These are phyloP conservation scores for Lichenostomus cassidix DNA, from an alignment of 2,113 vertebrate genomes.

Conservation along the genomic window DNA sequence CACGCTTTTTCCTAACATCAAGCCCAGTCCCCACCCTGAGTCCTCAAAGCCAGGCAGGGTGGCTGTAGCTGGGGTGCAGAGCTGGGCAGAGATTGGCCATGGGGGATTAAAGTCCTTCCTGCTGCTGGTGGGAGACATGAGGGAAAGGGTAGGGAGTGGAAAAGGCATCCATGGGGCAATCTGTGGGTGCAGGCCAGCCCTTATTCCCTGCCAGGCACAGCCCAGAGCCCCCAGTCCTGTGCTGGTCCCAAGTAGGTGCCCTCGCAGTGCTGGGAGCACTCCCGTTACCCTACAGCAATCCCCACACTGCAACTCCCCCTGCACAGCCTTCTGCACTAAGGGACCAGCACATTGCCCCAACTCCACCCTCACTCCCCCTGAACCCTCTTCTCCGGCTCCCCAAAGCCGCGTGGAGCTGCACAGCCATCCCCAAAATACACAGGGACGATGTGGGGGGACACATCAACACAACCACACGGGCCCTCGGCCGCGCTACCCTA, in stretches of 20 bases:
- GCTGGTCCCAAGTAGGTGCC: neutral
- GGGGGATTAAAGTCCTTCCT: neutral
- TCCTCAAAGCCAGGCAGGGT: neutral
- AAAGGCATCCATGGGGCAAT: rapidly evolving
- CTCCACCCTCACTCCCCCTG: neutral
- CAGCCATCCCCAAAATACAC: neutral
- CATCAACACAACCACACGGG: slow-evolving; percentile 10
- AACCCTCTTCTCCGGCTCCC: neutral
- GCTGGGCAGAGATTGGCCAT: neutral
- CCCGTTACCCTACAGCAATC: rapidly evolving
- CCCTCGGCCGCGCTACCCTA: neutral
- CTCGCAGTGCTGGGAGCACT: neutral
- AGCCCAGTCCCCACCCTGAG: neutral
- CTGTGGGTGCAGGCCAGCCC: neutral
- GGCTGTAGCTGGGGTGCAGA: neutral
- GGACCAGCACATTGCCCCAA: neutral
- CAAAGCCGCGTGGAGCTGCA: rapidly evolving
- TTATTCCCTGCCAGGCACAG: neutral
- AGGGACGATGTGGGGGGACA: neutral
- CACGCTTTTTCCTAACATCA: neutral
- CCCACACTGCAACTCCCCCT: neutral
- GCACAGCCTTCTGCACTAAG: neutral
- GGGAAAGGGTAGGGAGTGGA: neutral
- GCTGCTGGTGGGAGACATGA: neutral
- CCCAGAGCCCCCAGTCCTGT: neutral